Percentiles rank a stretch among this genome's conserved stretches.
phyloP scores from a whole-genome alignment of 1,140 invertebrate genomes.

The Gryllus bimaculatus region DNA sequence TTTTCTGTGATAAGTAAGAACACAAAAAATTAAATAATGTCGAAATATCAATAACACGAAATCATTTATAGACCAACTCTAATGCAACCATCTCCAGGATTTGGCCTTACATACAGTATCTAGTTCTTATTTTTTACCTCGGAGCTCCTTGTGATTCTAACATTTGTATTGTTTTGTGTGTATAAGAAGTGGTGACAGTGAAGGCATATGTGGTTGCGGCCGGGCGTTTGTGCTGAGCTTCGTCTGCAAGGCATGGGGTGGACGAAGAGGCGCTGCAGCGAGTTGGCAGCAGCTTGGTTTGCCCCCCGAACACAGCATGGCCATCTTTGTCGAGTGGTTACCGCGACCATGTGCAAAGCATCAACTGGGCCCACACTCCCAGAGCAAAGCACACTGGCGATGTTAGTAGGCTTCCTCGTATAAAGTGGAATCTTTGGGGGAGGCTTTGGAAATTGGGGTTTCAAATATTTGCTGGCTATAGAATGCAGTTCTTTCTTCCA shows the following conservation, averaged over 20 bases:
- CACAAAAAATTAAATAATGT: too few species aligned
- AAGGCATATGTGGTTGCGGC: conserved; percentile 66
- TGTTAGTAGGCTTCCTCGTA: neutral
- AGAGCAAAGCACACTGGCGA: conserved; percentile 2
- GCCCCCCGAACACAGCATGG: conserved; percentile 57
- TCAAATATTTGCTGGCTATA: neutral
- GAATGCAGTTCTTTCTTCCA: neutral
- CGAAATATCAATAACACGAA: too few species aligned
- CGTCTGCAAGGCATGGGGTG: conserved; percentile 53
- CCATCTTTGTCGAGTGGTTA: conserved; percentile 51
- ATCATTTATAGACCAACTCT: too few species aligned
- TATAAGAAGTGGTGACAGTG: conserved; percentile 46
- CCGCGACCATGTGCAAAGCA: conserved; percentile 37
- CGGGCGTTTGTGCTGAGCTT: conserved; percentile 54
- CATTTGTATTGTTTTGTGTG: too few species aligned
- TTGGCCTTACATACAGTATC: too few species aligned
- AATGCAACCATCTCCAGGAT: too few species aligned
- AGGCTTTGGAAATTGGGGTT: neutral
- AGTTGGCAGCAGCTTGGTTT: conserved; percentile 70
- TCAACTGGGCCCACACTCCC: conserved; percentile 28
- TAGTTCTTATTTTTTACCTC: too few species aligned
- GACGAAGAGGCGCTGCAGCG: conserved; percentile 55
- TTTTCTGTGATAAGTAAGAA: too few species aligned
- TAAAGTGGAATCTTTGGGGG: neutral
- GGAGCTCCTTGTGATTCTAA: too few species aligned